Evolutionary conservation across 2,113 vertebrate species (phyloP).

Genomic region (Calidris pygmaea): DNA sequence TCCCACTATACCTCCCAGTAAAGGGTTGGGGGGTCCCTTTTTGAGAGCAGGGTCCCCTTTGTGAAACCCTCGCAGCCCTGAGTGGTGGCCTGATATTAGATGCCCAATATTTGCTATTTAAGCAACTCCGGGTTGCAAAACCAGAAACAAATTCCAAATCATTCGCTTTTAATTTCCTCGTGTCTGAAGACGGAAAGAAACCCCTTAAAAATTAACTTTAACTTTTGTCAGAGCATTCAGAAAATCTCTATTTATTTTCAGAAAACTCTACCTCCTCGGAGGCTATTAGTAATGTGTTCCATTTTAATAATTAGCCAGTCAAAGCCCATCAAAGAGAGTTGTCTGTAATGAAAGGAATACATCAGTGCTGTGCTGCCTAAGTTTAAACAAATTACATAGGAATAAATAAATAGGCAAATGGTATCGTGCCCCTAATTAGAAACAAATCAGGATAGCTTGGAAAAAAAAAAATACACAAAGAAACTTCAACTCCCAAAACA

Average conservation of each 20-base stretch:
- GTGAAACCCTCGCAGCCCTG: neutral
- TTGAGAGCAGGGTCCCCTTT: neutral
- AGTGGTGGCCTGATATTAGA: neutral
- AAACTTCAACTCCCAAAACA: neutral
- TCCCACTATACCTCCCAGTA: neutral
- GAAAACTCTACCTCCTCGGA: neutral
- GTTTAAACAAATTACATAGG: conserved; percentile 21
- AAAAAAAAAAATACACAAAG: neutral
- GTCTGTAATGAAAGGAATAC: conserved; percentile 24
- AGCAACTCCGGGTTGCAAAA: accelerated
- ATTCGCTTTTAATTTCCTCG: neutral
- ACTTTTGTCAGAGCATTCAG: neutral
- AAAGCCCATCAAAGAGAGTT: conserved; percentile 15
- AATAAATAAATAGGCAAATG: conserved; percentile 41
- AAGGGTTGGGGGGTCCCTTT: neutral
- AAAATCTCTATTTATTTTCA: neutral
- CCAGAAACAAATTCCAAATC: neutral
- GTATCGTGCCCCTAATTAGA: conserved; percentile 36
- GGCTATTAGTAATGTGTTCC: neutral
- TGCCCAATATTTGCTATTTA: neutral
- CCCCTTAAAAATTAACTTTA: neutral
- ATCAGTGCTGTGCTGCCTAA: neutral
- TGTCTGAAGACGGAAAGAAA: neutral
- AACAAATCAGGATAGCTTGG: neutral
- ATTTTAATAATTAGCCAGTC: neutral